A percentile compares a stretch with the other conserved stretches of the same genome.
phyloP scores from a whole-genome alignment of 2,888 invertebrate genomes.

The Autographa gamma region DNA sequence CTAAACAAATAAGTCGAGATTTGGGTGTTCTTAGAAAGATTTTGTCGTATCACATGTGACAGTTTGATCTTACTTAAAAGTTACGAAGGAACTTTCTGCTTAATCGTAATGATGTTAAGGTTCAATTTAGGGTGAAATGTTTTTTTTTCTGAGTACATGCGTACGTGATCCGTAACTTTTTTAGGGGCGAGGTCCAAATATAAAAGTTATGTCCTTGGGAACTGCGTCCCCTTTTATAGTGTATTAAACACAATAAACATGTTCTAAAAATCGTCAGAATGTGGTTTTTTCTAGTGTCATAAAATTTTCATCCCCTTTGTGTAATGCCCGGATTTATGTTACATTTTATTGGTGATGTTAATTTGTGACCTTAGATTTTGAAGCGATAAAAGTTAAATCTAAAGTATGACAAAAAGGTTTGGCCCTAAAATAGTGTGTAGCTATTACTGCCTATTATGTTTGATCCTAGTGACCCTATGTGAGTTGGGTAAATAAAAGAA shows the following conservation, averaged over 20 bases:
- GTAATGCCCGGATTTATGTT: conserved; percentile 36
- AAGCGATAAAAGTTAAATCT: conserved; percentile 23
- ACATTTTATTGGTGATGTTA: conserved; percentile 58
- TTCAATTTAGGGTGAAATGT: conserved; percentile 18
- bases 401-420: conserved; percentile 16
- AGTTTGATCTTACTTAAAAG: conserved; percentile 57
- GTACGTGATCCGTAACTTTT: conserved; percentile 72
- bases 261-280: conserved; percentile 70
- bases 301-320: conserved; percentile 64
- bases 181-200: conserved; percentile 69
- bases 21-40: conserved; percentile 73
- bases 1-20: conserved; percentile 72
- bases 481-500: neutral
- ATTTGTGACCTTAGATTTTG: conserved; percentile 55
- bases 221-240: conserved; percentile 70
- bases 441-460: conserved; percentile 18
- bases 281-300: conserved; percentile 68
- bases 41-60: conserved; percentile 63
- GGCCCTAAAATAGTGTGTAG: conserved; percentile 7
- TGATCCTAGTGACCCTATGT: conserved; percentile 22
- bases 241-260: conserved; percentile 72
- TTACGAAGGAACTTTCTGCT: conserved; percentile 24
- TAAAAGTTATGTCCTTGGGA: conserved; percentile 82
- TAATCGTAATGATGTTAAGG: conserved; percentile 33
- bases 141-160: conserved; percentile 40